These are phyloP conservation scores for Micrasema minimum DNA, from an alignment of 1,140 invertebrate species.

Conservation along the genomic window DNA sequence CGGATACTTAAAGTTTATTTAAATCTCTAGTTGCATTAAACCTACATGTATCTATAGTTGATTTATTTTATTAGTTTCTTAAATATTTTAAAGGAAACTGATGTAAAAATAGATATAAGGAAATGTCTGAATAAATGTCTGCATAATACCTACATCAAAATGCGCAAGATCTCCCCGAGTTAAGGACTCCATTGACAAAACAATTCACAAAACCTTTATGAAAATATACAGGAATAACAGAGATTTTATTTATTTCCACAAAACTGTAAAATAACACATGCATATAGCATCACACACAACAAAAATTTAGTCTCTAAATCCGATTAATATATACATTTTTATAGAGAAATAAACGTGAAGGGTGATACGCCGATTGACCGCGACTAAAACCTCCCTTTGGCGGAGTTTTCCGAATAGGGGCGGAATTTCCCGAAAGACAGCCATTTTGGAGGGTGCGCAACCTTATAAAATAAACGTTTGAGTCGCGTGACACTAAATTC, in stretches of 20 bases:
- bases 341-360: constrained; percentile 17
- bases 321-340: constrained; percentile 28
- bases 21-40: too few relatives aligned
- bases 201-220: constrained; percentile 24
- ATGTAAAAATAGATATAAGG: too few relatives aligned
- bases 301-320: not conserved
- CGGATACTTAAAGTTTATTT: too few relatives aligned
- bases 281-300: constrained; percentile 5
- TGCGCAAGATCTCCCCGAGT: constrained; percentile 31
- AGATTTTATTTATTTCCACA: not conserved
- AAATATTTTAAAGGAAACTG: too few relatives aligned
- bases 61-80: too few relatives aligned
- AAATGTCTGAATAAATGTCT: constrained; percentile 15
- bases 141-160: constrained; percentile 26
- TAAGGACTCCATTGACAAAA: constrained; percentile 43
- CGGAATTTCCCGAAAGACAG: constrained; percentile 33
- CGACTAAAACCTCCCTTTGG: constrained; percentile 46
- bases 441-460: constrained; percentile 28
- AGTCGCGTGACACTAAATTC: constrained; percentile 2
- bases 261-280: constrained; percentile 3
- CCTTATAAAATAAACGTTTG: not conserved
- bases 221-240: constrained; percentile 9
- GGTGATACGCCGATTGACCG: constrained; percentile 46
- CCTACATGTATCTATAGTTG: too few relatives aligned
- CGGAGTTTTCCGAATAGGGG: constrained; percentile 38